Evolutionary conservation across 2,797 vertebrate genomes (phyloP), one percentile per base, ranked within the genome.

Genomic region (Coluber constrictor): DNA sequence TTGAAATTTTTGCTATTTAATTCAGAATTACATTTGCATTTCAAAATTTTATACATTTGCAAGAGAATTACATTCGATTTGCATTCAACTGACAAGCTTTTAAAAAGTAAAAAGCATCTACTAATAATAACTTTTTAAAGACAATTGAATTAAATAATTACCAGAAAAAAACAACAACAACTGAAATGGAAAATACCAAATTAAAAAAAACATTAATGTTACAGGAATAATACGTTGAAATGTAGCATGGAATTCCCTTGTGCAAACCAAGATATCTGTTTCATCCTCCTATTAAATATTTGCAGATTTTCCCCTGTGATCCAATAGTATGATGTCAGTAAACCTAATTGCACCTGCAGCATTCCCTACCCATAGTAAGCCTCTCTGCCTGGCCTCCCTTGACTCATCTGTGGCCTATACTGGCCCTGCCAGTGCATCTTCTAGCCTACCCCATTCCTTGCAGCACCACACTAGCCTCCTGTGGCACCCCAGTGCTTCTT

Each of bases 361-460:
- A 83, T 25, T 1, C 37, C 37, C 37, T 47, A 5, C 4, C 10
- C 37, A 47, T 20, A 23, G 15, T 74, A 74, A 74, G 20, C 37
- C 20, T 47, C 1, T 10, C 9, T 9, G 0, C 37, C 18, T 0
- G 2, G 9, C 4, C 20, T 47, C 74, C 8, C 8, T 79, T 37
- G 16, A 74, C 9, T 79, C 74, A 79, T 43, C 9, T 23, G 16
- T 79, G 20, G 20, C 37, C 74, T 83, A 25, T 1, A 1, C 4
- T 2, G 0, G 3, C 20, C 10, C 10, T 83, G 37, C 37, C 20
- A 47, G 20, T 43, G 15, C 18, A 5, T 47, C 10, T 43, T 12
- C 37, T 25, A 12, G 20, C 4, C 37, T 83, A 43, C 4, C 9
- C 20, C 37, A 83, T 47, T 43, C 20, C 37, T 1, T 11, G 9